Base-by-base conservation (phyloP, 2,797 vertebrate species). In the Todus mexicanus region DNA sequence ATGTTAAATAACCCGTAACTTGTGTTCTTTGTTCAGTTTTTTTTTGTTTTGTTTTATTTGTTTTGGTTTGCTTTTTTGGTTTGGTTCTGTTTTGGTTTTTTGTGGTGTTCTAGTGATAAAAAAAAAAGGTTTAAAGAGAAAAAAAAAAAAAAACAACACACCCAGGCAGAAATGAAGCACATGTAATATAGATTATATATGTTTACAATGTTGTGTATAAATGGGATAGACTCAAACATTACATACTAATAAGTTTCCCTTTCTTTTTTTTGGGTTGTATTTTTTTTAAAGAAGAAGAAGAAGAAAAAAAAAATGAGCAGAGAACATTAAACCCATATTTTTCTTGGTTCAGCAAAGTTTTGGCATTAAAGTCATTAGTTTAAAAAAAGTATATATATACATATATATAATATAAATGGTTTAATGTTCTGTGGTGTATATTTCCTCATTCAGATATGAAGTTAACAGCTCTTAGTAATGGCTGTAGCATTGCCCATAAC, bases 191-290 rank as follows among this genome's bases (percentile, higher is more conserved):
- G 98, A 98, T 98, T 98, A 97, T 99, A 98, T 99, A 99, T 99
- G 99, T 99, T 99, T 99, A 99, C 99, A 99, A 98, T 99, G 99
- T 99, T 99, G 98, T 98, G 98, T 99, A 99, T 99, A 99, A 99
- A 99, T 98, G 98, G 98, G 98, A 98, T 98, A 98, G 98, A 98
- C 98, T 98, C 97, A 97, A 98, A 97, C 97, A 97, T 97, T 97
- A 95, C 96, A 97, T 97, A 97, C 96, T 98, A 97, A 98, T 98
- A 98, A 97, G 96, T 98, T 98, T 97, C 95, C 92, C 96, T 98
- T 95, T 95, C 96, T 96, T 97, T 96, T 94, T 86, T 95, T 93
- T 94, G 79, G 91, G 94, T 96, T 96, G 94, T 97, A 90, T 89
- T 95, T 96, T 96, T 97, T 97, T 97, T 94, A 81, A 96, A 96